These are phyloP conservation scores for Monochamus alternatus DNA, from an alignment of 2,888 invertebrate genomes.

Conservation along the genomic window DNA sequence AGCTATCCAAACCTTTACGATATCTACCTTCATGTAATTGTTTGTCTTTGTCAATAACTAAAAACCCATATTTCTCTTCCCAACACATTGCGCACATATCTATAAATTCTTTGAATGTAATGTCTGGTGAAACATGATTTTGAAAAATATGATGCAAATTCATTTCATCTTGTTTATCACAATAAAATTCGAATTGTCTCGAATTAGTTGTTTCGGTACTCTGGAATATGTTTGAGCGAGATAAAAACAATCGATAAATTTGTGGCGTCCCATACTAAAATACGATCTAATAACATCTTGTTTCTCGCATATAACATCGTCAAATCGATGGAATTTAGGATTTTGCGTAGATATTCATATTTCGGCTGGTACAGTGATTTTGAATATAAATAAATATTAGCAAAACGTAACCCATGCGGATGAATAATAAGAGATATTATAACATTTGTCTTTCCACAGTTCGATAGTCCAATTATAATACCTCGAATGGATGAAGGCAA, in stretches of 20 bases:
- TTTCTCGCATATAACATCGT: constrained; percentile 38
- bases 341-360: neutral
- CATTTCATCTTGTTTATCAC: constrained; percentile 42
- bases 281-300: constrained; percentile 43
- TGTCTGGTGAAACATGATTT: neutral
- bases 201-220: constrained; percentile 65
- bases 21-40: too few relatives aligned
- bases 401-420: constrained; percentile 4
- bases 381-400: constrained; percentile 4
- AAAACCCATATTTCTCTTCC: too few relatives aligned
- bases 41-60: too few relatives aligned
- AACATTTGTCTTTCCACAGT: constrained; percentile 8
- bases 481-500: neutral
- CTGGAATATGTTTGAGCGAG: constrained; percentile 63
- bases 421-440: constrained; percentile 5
- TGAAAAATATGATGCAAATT: neutral
- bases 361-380: neutral
- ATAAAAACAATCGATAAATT: constrained; percentile 63
- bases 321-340: constrained; percentile 6
- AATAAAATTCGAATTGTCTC: constrained; percentile 65
- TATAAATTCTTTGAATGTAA: neutral
- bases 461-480: neutral
- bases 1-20: too few relatives aligned
- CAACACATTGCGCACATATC: neutral
- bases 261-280: constrained; percentile 62